Conservation (phyloP, 35 echinoderm and acorn worm species). For the Lytechinus pictus region DNA sequence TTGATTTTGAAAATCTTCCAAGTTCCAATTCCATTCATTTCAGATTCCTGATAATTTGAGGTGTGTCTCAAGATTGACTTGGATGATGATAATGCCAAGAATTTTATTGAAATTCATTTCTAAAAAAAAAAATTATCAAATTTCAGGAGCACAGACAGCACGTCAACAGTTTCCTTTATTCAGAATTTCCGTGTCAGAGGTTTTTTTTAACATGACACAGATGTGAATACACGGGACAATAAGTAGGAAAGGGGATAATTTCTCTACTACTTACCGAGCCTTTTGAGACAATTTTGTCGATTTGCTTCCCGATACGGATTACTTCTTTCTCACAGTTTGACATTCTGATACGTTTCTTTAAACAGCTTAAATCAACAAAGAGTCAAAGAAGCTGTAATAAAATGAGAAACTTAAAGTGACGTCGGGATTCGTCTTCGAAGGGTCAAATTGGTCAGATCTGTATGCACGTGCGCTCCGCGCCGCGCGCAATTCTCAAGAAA, state of each 20-base stretch:
- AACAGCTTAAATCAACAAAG: neutral
- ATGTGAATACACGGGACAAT: neutral
- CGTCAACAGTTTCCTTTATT: no score
- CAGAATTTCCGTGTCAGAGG: no score
- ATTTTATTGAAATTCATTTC: neutral
- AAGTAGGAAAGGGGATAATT: neutral
- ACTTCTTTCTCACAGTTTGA: conserved; percentile 79
- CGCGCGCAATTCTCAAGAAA: no score
- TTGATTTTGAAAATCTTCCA: no score
- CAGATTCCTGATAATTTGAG: no score
- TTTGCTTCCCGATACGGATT: conserved; percentile 73
- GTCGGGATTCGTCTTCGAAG: no score
- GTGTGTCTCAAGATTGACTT: no score
- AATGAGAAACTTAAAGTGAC: no score
- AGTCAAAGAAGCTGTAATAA: neutral
- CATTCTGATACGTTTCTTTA: conserved; percentile 30
- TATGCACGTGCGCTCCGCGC: neutral
- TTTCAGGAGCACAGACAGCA: no score
- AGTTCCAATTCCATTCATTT: no score
- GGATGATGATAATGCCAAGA: no score
- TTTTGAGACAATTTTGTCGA: conserved; percentile 77
- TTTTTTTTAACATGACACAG: neutral
- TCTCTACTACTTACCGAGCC: conserved; percentile 34
- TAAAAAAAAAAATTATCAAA: no score
- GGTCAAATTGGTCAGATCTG: neutral